Conservation (phyloP, 2,888 invertebrate genomes). For the Epinotia ramella region DNA sequence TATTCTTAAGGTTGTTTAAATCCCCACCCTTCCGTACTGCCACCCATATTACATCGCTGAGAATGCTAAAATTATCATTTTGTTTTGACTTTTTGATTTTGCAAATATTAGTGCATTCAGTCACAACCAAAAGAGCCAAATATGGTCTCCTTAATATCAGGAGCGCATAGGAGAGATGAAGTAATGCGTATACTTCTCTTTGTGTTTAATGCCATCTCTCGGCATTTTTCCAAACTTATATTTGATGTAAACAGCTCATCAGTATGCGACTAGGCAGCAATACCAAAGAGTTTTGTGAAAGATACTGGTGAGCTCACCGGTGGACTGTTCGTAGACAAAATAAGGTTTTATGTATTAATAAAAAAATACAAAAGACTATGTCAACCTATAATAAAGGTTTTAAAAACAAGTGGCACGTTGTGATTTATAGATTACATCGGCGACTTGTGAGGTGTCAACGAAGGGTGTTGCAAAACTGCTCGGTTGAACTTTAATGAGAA, state of each 20-base stretch:
- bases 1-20: too few relatives aligned
- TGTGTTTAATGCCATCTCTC: constrained; percentile 58
- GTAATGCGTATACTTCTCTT: constrained; percentile 46
- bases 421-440: constrained; percentile 3
- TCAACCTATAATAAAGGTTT: background rate
- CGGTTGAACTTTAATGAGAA: constrained; percentile 27
- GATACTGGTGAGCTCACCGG: background rate
- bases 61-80: too few relatives aligned
- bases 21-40: too few relatives aligned
- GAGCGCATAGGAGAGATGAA: constrained; percentile 60
- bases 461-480: constrained; percentile 12
- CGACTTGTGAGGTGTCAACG: constrained; percentile 16
- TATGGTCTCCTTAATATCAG: constrained; percentile 78
- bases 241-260: too few relatives aligned
- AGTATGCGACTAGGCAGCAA: too few relatives aligned
- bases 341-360: background rate
- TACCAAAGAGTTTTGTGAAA: background rate
- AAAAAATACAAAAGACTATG: too few relatives aligned
- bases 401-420: background rate
- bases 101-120: too few relatives aligned
- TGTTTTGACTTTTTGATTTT: too few relatives aligned
- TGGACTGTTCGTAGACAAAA: background rate
- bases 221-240: constrained; percentile 45
- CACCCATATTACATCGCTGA: too few relatives aligned
- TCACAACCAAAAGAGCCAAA: constrained; percentile 71